These are phyloP conservation scores for Poeciliopsis turneri DNA, from an alignment of 2,797 vertebrate genomes.

Conservation along the genomic window DNA sequence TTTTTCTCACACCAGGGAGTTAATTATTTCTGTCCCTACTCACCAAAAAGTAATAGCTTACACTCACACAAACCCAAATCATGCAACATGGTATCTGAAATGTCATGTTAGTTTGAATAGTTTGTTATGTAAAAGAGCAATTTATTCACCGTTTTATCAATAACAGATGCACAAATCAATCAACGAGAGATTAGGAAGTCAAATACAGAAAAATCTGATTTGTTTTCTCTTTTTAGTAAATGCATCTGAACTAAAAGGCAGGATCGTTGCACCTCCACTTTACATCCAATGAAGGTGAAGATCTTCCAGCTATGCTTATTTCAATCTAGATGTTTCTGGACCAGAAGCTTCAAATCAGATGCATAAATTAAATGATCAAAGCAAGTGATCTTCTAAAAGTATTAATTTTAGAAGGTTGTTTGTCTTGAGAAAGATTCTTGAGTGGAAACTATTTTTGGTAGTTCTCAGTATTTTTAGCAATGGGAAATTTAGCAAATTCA, in stretches of 20 bases:
- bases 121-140: slow-evolving; percentile 26
- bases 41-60: slow-evolving; percentile 14
- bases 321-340: background rate
- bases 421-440: background rate
- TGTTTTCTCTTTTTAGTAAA: background rate
- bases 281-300: background rate
- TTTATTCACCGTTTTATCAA: background rate
- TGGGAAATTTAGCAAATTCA: background rate
- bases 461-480: background rate
- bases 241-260: background rate
- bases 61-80: slow-evolving; percentile 44
- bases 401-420: background rate
- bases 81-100: slow-evolving; percentile 49
- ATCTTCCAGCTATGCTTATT: background rate
- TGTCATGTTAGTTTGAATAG: slow-evolving; percentile 50
- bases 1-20: slow-evolving; percentile 33
- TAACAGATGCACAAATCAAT: background rate
- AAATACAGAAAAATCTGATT: background rate
- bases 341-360: background rate
- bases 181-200: background rate
- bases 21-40: slow-evolving; percentile 31
- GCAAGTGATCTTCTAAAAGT: background rate
- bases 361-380: background rate
- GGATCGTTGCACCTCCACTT: background rate
- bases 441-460: background rate